Evolutionary conservation across 2,888 invertebrate genomes (phyloP), one percentile per base, ranked within the genome.

Genomic region (Asteroscopus sphinx): DNA sequence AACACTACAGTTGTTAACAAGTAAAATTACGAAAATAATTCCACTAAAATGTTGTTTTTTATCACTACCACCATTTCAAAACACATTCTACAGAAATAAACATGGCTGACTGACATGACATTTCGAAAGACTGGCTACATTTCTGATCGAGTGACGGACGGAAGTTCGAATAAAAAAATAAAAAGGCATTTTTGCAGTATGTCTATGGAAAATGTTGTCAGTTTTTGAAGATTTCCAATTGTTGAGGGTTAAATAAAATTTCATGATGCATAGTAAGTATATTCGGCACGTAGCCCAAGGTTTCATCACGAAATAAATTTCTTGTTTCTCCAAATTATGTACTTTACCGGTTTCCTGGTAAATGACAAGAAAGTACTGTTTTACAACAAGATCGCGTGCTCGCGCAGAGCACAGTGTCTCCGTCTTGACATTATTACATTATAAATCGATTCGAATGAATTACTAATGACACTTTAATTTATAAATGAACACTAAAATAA

Each of bases 21-120:
- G 56, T 73, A 79, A 76, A 80, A 82, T 79, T 82, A 81, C 68
- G 64, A 76, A 78, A 84, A 76, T 82, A 84, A 76, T 77, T 83
- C 71, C 90, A 90, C 91, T 85, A 83, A 65, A 85, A 79, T 76
- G 79, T 74, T 80, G 74, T 81, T 88, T 88, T 90, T 88, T 81
- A 86, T 79, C 91, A 92, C 90, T 87, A 83, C 88, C 91, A 93
- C 92, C 89, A 91, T 91, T 91, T 91, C 89, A 89, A 91, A 92
- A 87, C 87, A 89, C 88, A 89, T 85, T 85, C 90, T 80, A 78
- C 61, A 77, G 87, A 83, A 92, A 89, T 89, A 91, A 93, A 93
- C 93, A 94, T 94, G 93, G 93, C 93, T 92, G 93, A 93, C 93
- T 90, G 87, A 80, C 79, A 76, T 82, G 82, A 82, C 81, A 82